phyloP scores from a whole-genome alignment of 2,797 vertebrate genomes.

The Urosaurus nigricauda region DNA sequence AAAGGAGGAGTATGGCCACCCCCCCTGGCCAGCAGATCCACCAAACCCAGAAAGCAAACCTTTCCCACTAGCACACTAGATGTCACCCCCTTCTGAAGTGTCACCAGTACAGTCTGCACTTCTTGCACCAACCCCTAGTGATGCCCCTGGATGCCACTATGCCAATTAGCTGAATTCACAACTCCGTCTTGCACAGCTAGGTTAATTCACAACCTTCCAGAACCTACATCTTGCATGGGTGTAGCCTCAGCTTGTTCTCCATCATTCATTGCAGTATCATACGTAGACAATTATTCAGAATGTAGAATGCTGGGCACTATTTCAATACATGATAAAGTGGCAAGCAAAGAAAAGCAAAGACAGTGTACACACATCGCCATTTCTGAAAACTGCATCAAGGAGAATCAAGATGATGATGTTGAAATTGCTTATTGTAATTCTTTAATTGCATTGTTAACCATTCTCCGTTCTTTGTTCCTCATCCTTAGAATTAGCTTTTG shows the following conservation, averaged over 20 bases:
- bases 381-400: not conserved
- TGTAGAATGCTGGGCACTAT: not conserved
- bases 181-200: not conserved
- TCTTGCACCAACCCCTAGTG: too few relatives aligned
- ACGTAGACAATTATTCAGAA: not conserved
- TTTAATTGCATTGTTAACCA: not conserved
- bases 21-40: too few relatives aligned
- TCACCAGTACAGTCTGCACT: too few relatives aligned
- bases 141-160: not conserved
- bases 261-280: not conserved
- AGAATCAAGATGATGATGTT: not conserved
- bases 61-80: too few relatives aligned
- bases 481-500: not conserved
- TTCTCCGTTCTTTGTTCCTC: constrained; percentile 2
- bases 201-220: not conserved
- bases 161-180: not conserved
- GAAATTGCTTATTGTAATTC: constrained; percentile 1
- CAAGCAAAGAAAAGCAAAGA: not conserved
- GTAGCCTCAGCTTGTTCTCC: not conserved
- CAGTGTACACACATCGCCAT: not conserved
- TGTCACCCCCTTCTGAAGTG: too few relatives aligned
- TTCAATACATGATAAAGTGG: not conserved
- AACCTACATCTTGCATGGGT: not conserved
- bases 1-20: too few relatives aligned
- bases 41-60: too few relatives aligned